A percentile compares a stretch with the other conserved stretches of the same genome.
Evolutionary conservation across 2,113 vertebrate species (phyloP).

Genomic region (Steatornis caripensis): DNA sequence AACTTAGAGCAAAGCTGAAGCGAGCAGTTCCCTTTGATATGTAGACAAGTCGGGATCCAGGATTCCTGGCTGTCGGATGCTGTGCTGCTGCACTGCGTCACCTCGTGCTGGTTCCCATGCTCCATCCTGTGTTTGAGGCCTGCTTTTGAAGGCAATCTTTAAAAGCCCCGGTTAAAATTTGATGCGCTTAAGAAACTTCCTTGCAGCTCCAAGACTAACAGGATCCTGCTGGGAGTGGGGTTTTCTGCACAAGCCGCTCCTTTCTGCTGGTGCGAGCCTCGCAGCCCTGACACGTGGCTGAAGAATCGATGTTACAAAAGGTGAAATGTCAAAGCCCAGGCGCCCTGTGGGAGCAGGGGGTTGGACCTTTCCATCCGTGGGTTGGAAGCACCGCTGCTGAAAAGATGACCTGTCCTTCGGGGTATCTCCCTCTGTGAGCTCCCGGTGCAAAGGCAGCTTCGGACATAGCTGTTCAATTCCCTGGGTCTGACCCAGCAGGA

Average conservation of each 20-base stretch:
- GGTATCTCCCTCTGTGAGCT: not conserved
- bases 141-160: not conserved
- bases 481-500: not conserved
- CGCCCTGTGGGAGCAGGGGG: not conserved
- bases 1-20: not conserved
- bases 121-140: rapidly evolving
- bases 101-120: not conserved
- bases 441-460: not conserved
- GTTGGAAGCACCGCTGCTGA: not conserved
- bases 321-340: not conserved
- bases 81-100: slow-evolving; percentile 22
- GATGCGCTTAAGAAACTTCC: not conserved
- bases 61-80: not conserved
- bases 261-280: rapidly evolving
- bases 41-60: not conserved
- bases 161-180: slow-evolving; percentile 7
- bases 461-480: not conserved
- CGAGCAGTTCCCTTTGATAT: slow-evolving; percentile 25
- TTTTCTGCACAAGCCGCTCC: not conserved
- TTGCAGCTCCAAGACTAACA: not conserved
- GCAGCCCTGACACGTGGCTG: not conserved
- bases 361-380: not conserved
- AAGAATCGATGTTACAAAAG: not conserved
- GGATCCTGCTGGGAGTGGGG: not conserved
- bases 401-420: not conserved